Percentiles rank a stretch among this genome's conserved stretches.
Conservation (phyloP, 2,888 invertebrate species). For the Gnatocerus cornutus region DNA sequence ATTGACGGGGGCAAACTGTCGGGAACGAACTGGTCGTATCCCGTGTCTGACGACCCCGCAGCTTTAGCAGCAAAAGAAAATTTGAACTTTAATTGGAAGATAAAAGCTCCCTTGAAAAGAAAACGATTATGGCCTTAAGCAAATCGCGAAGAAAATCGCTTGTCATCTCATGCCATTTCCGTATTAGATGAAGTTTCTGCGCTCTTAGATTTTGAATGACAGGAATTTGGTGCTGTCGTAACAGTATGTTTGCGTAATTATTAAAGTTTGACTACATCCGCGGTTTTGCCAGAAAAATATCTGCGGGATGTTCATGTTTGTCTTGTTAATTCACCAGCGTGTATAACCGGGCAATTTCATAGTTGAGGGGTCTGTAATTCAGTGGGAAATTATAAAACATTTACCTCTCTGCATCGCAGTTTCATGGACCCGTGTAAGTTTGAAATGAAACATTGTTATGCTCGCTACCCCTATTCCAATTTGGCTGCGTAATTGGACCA, state of each 20-base stretch:
- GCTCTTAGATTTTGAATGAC: no score
- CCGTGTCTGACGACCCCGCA: no score
- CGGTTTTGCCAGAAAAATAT: conserved; percentile 1
- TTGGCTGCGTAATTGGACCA: conserved; percentile 35
- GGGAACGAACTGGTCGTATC: no score
- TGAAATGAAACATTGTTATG: conserved; percentile 39
- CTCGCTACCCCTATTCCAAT: conserved; percentile 36
- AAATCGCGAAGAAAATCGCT: no score
- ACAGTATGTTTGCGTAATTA: background rate
- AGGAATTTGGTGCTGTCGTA: no score
- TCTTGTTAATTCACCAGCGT: conserved; percentile 10
- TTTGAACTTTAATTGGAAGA: no score
- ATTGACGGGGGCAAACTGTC: no score
- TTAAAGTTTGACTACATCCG: background rate
- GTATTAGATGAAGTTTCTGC: no score
- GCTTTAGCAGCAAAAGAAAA: no score
- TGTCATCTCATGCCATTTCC: no score
- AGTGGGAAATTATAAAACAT: conserved; percentile 19
- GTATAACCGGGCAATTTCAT: conserved; percentile 12
- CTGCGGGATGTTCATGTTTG: conserved; percentile 6
- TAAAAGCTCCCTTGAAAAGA: no score
- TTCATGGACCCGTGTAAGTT: conserved; percentile 15
- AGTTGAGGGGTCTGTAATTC: conserved; percentile 15
- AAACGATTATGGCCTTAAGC: no score
- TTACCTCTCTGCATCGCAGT: conserved; percentile 14